Evolutionary conservation across 2,113 vertebrate genomes (phyloP), one percentile per base, ranked within the genome.

Genomic region (Alligator sinensis): DNA sequence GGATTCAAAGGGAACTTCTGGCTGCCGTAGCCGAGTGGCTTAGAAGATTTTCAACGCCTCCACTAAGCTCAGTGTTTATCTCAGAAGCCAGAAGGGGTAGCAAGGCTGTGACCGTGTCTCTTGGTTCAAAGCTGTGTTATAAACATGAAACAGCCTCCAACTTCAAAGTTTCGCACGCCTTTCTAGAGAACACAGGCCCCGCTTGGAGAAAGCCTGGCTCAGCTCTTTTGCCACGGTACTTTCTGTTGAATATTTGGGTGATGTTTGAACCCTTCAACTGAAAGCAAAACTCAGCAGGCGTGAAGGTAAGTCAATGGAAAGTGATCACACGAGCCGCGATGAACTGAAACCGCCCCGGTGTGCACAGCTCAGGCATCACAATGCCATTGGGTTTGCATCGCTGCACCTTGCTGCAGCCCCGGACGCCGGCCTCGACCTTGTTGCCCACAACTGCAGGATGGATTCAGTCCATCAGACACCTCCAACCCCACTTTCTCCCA

Each of bases 201-300:
- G 34, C 64, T 58, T 94, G 75, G 64, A 96, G 94, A 95, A 96
- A 95, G 97, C 91, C 88, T 1, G 88, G 88, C 28, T 84, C 96
- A 60, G 90, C 75, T 93, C 95, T 82, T 89, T 92, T 96, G 95
- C 95, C 68, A 94, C 89, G 80, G 28, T 86, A 90, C 92, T 96
- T 96, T 96, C 95, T 92, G 38, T 94, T 96, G 87, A 96, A 96
- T 64, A 13, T 87, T 59, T 90, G 77, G 70, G 74, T 89, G 78
- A 95, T 74, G 75, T 80, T 70, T 90, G 90, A 94, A 66, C 19
- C 38, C 27, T 86, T 16, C 90, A 94, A 96, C 77, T 78, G 96
- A 97, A 97, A 96, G 90, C 91, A 96, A 97, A 97, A 97, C 95
- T 87, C 77, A 78, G 61, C 2, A 4, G 57, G 80, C 88, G 91